Base-by-base conservation (phyloP, 2,113 vertebrate species). In the Tachycineta bicolor region DNA sequence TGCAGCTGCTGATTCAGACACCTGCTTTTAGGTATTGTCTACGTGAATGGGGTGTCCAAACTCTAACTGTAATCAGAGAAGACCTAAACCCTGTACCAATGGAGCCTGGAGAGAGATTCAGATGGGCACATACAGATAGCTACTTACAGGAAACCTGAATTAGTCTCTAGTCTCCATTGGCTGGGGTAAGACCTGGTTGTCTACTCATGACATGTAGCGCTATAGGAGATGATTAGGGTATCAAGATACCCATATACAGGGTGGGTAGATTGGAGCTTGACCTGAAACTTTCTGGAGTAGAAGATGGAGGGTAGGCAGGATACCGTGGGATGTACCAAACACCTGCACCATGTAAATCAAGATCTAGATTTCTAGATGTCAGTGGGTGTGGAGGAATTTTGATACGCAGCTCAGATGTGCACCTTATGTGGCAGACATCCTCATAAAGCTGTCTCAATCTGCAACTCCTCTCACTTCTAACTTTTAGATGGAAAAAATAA, bases 21-120 rank as follows among this genome's bases (percentile, higher is more conserved):
- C 3, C 23, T 81, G 20, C 75, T 60, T 92, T 76, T 73, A 44
- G 67, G 33, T 50, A 68, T 16, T 39, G 19, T 33, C 24, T 65
- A n/a, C 9, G 5, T 11, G 8, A 77, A 4, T 1, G 60, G 20
- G 10, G 9, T 0, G 0, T 77, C n/a, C 39, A n/a, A 21, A 74
- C 13, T 58, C 11, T n/a, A 14, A 14, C 6, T 55, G 50, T 70
- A 43, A 46, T 81, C 76, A 58, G 25, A 8, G 23, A 18, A 86
- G 46, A 67, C 26, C 55, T 62, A 53, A 70, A 58, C 55, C 50
- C 9, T 52, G 31, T 24, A 73, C 62, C 55, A 77, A 8, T 53
- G 46, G 25, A 65, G 20, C 25, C 52, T 49, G 29, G 60, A 65
- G 31, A 65, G 41, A 80, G 9, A 60, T 60, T 73, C 14, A 56